A percentile compares a stretch with the other conserved stretches of the same genome.
Evolutionary conservation across 1,140 invertebrate genomes (phyloP).

Genomic region (Drosophila sechellia): DNA sequence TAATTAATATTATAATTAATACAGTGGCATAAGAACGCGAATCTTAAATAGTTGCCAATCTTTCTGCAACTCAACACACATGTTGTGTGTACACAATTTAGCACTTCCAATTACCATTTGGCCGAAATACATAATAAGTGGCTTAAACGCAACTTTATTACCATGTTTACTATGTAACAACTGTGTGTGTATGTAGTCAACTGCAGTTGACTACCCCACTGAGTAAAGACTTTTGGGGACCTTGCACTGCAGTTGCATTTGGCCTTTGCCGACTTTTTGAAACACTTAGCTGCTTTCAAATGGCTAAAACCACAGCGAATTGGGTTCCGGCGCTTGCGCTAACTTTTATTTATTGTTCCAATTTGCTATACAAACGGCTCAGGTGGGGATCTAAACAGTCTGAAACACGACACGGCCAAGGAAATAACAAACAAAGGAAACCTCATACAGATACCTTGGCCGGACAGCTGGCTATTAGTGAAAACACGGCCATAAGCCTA

Average conservation of each 20-base stretch:
- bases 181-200: too few species aligned
- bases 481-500: constrained; percentile 22
- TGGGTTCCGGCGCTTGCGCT: constrained; percentile 40
- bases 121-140: constrained; percentile 34
- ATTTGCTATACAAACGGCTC: constrained; percentile 35
- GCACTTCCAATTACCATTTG: constrained; percentile 7
- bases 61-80: neutral
- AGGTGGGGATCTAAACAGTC: constrained; percentile 37
- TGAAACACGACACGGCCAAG: constrained; percentile 18
- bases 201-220: neutral
- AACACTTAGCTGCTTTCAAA: neutral
- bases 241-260: constrained; percentile 42
- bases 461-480: constrained; percentile 40
- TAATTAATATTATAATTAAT: too few species aligned
- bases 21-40: too few species aligned
- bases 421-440: constrained; percentile 24
- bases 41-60: neutral
- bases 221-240: constrained; percentile 21
- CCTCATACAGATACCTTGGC: constrained; percentile 29
- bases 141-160: constrained; percentile 19
- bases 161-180: neutral
- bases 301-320: constrained; percentile 2
- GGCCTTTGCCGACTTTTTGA: constrained; percentile 13
- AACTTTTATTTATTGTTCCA: constrained; percentile 52
- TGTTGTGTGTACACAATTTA: neutral